These are phyloP conservation scores for Dioctria rufipes DNA, from an alignment of 2,888 invertebrate genomes.

Conservation along the genomic window DNA sequence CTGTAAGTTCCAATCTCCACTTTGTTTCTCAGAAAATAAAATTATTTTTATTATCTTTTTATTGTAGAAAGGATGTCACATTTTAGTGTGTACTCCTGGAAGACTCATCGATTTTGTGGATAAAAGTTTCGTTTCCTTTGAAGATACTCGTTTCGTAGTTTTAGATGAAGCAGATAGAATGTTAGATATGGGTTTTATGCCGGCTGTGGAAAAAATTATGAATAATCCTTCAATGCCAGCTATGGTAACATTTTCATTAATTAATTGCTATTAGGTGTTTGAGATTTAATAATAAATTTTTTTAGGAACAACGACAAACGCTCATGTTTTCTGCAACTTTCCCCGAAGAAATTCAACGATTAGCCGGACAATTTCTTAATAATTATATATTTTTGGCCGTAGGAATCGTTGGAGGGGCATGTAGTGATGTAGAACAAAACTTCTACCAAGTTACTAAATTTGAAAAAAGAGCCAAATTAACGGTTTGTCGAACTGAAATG, in stretches of 20 bases:
- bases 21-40: not conserved
- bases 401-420: slow-evolving; percentile 94
- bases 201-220: slow-evolving; percentile 90
- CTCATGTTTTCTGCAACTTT: slow-evolving; percentile 99
- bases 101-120: slow-evolving; percentile 96
- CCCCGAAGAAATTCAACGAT: slow-evolving; percentile 94
- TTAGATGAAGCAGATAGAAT: slow-evolving; percentile 99
- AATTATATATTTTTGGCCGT: slow-evolving; percentile 91
- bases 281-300: slow-evolving; percentile 32
- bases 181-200: slow-evolving; percentile 99
- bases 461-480: slow-evolving; percentile 82
- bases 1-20: slow-evolving; percentile 66
- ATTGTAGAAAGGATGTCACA: slow-evolving; percentile 86
- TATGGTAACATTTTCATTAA: slow-evolving; percentile 73
- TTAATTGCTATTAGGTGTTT: not conserved
- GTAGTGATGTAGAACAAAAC: slow-evolving; percentile 88
- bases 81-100: slow-evolving; percentile 98
- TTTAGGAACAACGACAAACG: slow-evolving; percentile 88
- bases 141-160: slow-evolving; percentile 89
- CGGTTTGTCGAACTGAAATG: slow-evolving; percentile 65
- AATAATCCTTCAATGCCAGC: slow-evolving; percentile 87
- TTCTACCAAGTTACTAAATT: slow-evolving; percentile 80
- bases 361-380: slow-evolving; percentile 84
- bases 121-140: slow-evolving; percentile 91
- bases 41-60: not conserved